phyloP scores from a whole-genome alignment of 1,140 invertebrate species.

The Belonocnema kinseyi region DNA sequence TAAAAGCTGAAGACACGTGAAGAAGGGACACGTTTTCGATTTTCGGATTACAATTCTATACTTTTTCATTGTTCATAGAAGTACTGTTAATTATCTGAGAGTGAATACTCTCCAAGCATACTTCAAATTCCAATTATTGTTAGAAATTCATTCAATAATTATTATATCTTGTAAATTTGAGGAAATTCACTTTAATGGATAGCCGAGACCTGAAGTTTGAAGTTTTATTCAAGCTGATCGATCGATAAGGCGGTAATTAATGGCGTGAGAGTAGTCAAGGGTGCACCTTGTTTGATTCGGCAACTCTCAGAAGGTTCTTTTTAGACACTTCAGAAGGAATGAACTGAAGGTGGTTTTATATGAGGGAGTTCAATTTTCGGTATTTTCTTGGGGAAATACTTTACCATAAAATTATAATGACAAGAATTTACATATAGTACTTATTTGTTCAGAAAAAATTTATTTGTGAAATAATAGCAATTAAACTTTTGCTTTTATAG shows the following conservation, averaged over 20 bases:
- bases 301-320: background rate
- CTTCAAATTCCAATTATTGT: background rate
- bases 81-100: background rate
- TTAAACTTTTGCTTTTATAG: too few species aligned
- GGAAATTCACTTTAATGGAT: background rate
- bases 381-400: background rate
- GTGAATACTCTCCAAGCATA: background rate
- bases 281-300: background rate
- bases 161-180: slow-evolving; percentile 3
- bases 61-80: background rate
- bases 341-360: background rate
- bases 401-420: background rate
- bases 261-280: background rate
- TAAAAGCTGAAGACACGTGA: too few species aligned
- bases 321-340: background rate
- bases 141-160: background rate
- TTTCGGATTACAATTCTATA: too few species aligned
- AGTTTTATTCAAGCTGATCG: background rate
- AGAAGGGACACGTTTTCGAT: too few species aligned
- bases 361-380: background rate
- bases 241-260: background rate
- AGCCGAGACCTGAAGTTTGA: background rate
- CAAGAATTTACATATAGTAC: background rate
- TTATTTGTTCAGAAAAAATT: too few species aligned
- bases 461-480: too few species aligned